Percentiles rank a stretch among this genome's conserved stretches.
Evolutionary conservation across 2,113 vertebrate species (phyloP).

Genomic region (Ariopsis seemanni): DNA sequence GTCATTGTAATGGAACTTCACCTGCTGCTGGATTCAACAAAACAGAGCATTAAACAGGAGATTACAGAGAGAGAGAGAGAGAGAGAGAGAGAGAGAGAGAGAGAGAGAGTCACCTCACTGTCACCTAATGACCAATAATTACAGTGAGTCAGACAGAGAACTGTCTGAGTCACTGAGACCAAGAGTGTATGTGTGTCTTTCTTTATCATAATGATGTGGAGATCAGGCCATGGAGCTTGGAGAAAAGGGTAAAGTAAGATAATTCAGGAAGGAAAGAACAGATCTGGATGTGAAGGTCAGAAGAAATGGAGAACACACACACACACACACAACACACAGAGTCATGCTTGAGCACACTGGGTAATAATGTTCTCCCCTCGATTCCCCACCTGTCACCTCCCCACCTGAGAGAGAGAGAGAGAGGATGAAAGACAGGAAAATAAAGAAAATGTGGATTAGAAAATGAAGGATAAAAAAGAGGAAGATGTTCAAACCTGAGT

Average conservation of each 20-base stretch:
- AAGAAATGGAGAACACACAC: neutral
- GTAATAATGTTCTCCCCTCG: slow-evolving; percentile 16
- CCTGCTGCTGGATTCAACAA: neutral
- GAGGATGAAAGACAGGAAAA: neutral
- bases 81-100: neutral
- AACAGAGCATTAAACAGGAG: neutral
- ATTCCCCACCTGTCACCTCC: slow-evolving; percentile 34
- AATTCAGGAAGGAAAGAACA: neutral
- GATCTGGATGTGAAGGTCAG: slow-evolving; percentile 2
- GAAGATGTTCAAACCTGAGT: too few relatives aligned
- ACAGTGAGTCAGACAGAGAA: neutral
- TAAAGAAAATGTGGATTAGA: neutral
- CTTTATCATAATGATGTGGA: neutral
- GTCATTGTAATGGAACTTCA: neutral
- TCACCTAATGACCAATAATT: neutral
- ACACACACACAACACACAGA: neutral
- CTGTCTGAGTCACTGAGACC: neutral
- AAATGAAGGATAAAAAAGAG: neutral
- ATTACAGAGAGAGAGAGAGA: neutral
- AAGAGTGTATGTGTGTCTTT: neutral
- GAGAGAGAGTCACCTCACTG: neutral
- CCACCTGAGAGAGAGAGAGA: neutral
- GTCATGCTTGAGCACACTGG: neutral
- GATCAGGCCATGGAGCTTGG: neutral
- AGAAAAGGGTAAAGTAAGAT: neutral